Conservation (phyloP, 2,113 vertebrate genomes). For the Pipra filicauda region DNA sequence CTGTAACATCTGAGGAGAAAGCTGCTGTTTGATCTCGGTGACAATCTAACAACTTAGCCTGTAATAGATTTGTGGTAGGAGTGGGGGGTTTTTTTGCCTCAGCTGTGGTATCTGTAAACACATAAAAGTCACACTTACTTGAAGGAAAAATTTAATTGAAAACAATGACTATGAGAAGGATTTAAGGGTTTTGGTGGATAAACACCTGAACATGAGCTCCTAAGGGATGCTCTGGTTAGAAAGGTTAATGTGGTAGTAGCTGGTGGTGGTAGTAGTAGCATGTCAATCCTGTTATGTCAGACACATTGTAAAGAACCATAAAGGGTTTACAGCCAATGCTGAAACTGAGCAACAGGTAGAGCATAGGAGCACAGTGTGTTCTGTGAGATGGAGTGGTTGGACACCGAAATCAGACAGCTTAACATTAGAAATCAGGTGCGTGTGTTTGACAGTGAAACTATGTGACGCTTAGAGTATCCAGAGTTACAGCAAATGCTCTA, state of each 20-base stretch:
- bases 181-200: neutral
- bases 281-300: neutral
- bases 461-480: neutral
- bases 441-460: neutral
- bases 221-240: neutral
- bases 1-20: neutral
- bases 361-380: neutral
- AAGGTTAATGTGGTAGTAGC: constrained; percentile 19
- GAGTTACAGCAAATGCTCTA: neutral
- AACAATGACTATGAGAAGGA: neutral
- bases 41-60: neutral
- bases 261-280: neutral
- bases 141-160: neutral
- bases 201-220: neutral
- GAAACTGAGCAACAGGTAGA: constrained; percentile 7
- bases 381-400: neutral
- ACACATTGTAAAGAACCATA: neutral
- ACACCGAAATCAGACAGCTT: neutral
- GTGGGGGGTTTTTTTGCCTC: neutral
- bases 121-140: neutral
- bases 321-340: constrained; percentile 4
- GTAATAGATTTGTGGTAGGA: neutral
- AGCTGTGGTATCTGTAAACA: neutral
- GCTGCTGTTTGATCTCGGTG: neutral
- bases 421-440: neutral